Percentiles rank a stretch among this genome's conserved stretches.
phyloP scores from a whole-genome alignment of 2,797 vertebrate species.

The Gambusia yucatana region DNA sequence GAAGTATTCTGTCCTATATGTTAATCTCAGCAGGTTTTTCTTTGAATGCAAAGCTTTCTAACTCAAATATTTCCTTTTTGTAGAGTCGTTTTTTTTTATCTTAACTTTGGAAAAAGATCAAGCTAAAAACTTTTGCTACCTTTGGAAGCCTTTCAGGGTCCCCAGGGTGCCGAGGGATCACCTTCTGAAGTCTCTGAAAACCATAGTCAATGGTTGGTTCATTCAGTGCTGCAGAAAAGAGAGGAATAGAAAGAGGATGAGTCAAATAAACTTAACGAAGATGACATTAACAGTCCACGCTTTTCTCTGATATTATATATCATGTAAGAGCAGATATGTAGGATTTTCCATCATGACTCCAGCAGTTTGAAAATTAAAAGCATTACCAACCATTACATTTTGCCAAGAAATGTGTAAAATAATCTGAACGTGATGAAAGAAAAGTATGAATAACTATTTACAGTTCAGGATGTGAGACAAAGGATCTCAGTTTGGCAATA shows the following conservation, averaged over 20 bases:
- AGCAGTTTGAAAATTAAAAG: conserved; percentile 1
- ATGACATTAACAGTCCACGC: conserved; percentile 1
- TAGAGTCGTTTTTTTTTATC: not conserved
- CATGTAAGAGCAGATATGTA: conserved; percentile 6
- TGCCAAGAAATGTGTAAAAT: not conserved
- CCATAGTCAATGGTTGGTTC: conserved; percentile 99
- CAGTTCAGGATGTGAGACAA: not conserved
- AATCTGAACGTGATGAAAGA: not conserved
- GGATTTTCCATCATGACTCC: not conserved
- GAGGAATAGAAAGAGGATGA: conserved; percentile 27
- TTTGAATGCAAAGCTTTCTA: conserved; percentile 30
- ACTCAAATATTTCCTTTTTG: conserved; percentile 20
- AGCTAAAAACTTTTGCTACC: conserved; percentile 73
- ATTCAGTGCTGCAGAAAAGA: conserved; percentile 86
- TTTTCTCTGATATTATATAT: conserved; percentile 10
- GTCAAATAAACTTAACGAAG: conserved; percentile 16
- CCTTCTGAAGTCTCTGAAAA: conserved; percentile 98
- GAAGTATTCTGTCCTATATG: conserved; percentile 14
- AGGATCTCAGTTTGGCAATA: not conserved
- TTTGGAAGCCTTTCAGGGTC: conserved; percentile 97
- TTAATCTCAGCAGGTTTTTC: conserved; percentile 13
- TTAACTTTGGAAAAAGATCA: not conserved
- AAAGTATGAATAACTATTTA: conserved; percentile 3
- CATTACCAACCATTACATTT: not conserved
- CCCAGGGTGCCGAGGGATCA: conserved; percentile 96